These are phyloP conservation scores for Rhegmatorhina hoffmannsi DNA, from an alignment of 2,113 vertebrate genomes.

Conservation along the genomic window DNA sequence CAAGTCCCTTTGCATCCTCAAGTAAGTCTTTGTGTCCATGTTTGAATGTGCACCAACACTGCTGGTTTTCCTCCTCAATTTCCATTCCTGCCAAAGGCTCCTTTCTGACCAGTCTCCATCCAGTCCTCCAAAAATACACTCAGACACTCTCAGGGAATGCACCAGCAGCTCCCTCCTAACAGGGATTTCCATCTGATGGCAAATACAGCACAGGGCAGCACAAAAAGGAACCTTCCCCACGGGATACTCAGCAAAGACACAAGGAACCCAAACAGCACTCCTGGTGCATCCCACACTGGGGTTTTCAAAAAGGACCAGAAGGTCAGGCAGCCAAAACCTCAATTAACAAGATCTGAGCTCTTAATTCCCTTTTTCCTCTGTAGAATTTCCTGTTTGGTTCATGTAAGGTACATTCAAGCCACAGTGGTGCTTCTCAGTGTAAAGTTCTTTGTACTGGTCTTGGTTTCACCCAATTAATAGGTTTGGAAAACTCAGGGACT, in stretches of 20 bases:
- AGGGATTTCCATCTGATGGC: neutral
- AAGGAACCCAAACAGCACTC: neutral
- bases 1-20: neutral
- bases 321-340: neutral
- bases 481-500: neutral
- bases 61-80: neutral
- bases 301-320: neutral
- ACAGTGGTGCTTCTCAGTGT: fast-evolving
- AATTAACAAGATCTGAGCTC: neutral
- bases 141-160: neutral
- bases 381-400: neutral
- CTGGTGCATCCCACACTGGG: neutral
- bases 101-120: neutral
- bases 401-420: neutral
- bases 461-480: neutral
- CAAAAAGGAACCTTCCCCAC: neutral
- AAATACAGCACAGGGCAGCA: neutral
- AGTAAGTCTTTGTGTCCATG: neutral
- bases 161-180: neutral
- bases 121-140: fast-evolving
- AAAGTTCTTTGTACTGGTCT: neutral
- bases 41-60: neutral
- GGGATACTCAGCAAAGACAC: fast-evolving
- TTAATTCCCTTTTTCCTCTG: neutral
- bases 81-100: neutral